Base-by-base conservation (phyloP, 64 coral and sea anemone species). In the Acropora tenuis region DNA sequence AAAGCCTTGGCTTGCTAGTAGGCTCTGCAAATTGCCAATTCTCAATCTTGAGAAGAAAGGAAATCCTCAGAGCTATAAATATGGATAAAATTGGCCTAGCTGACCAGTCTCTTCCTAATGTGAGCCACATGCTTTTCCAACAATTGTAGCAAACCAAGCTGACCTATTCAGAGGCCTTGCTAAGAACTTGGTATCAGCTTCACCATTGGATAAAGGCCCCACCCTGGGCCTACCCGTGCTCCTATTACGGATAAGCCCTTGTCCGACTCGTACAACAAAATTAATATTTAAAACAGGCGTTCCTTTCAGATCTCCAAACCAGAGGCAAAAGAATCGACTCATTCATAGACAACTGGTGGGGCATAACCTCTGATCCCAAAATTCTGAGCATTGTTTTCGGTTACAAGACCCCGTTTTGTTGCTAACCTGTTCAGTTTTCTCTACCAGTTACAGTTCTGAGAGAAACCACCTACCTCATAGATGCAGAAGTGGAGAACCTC, bases 81-180 rank as follows among this genome's bases (percentile, higher is more conserved):
- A 80, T 71, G 10, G 42, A 81, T n/a, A 82, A 90, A 69, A 49
- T 65, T 9, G 61, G 78, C 74, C 87, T 20, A 89, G 67, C 15
- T 15, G 76, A 30, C 30, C 30, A 30, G 30, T 30, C 30, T 30
- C 30, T 30, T 30, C 30, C 30, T 30, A 30, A 30, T 30, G 30
- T 30, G 30, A 30, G 30, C 30, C 30, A 0, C 30, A 30, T 30
- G 30, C 30, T 30, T 30, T 30, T 30, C 58, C 40, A 48, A 55
- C 59, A 18, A 75, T 91, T 30, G 79, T 80, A 5, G 75, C 89
- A n/a, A 91, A 91, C 41, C 67, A 91, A 53, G 89, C 89, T 9
- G 78, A 92, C 41, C 52, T 92, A 20, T 86, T 82, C 1, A 75
- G 55, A 17, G 82, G 90, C 47, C 87, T 86, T 17, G 82, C 90